Conservation (phyloP, 2,888 invertebrate genomes). For the Sminthurides aquaticus region DNA sequence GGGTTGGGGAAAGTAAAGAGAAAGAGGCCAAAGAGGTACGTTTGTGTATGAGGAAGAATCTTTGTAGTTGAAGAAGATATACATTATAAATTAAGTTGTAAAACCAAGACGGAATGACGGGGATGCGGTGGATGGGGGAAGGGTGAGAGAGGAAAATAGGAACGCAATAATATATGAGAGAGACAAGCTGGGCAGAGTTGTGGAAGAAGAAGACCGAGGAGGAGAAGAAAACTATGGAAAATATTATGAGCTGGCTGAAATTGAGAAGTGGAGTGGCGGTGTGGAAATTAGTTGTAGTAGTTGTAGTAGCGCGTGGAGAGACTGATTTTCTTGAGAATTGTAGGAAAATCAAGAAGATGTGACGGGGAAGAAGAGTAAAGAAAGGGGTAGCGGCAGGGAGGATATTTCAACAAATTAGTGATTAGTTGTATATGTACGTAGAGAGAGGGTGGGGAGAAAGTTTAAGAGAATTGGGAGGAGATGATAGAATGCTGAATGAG, state of each 20-base stretch:
- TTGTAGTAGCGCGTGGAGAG: neutral
- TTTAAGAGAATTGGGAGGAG: neutral
- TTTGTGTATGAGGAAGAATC: neutral
- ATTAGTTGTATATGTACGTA: neutral
- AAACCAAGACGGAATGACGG: too few species aligned
- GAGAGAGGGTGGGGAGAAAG: too few species aligned
- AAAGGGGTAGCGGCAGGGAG: neutral
- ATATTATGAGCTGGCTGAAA: neutral
- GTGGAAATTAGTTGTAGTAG: neutral
- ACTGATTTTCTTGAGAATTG: neutral
- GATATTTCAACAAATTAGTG: neutral
- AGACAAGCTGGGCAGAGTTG: too few species aligned
- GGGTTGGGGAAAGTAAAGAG: neutral
- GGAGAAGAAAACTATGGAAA: neutral
- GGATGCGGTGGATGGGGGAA: too few species aligned
- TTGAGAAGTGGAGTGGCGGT: neutral
- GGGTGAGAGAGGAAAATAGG: too few species aligned
- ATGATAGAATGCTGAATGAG: conserved; percentile 6
- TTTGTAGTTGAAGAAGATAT: neutral
- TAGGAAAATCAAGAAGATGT: neutral
- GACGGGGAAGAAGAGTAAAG: neutral
- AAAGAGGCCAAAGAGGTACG: neutral
- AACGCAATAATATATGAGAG: too few species aligned
- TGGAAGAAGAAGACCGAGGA: too few species aligned
- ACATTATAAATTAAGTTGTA: neutral